phyloP scores from a whole-genome alignment of 2,797 vertebrate species.

The Spatula versicolor region DNA sequence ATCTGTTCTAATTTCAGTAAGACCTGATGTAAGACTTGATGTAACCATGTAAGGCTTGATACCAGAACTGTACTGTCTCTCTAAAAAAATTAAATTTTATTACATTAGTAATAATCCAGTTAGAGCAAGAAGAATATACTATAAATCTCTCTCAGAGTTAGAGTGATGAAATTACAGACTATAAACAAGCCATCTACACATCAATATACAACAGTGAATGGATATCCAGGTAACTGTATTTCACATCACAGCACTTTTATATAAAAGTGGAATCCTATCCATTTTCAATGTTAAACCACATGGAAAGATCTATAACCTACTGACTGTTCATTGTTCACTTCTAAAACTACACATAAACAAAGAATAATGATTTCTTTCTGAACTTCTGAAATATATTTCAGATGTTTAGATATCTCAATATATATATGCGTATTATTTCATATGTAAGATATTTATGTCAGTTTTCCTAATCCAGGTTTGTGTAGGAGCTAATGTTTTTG shows the following conservation, averaged over 20 bases:
- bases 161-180: not conserved
- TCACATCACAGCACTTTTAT: not conserved
- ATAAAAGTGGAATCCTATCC: not conserved
- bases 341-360: not conserved
- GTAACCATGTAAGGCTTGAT: not conserved
- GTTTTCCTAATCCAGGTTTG: not conserved
- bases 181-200: not conserved
- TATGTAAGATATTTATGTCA: not conserved
- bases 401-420: not conserved
- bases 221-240: not conserved
- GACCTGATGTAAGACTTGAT: not conserved
- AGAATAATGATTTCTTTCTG: constrained; percentile 14
- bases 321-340: constrained; percentile 11
- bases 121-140: not conserved
- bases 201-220: not conserved
- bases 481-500: not conserved
- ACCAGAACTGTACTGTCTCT: not conserved
- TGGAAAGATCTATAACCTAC: not conserved
- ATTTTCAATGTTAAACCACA: not conserved
- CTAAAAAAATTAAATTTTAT: not conserved
- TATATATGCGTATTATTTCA: not conserved
- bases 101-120: not conserved
- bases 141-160: not conserved
- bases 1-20: not conserved
- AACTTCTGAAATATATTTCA: not conserved